Percentiles rank a stretch among this genome's conserved stretches.
Evolutionary conservation across 2,797 vertebrate species (phyloP).

Genomic region (Botia kubotai): DNA sequence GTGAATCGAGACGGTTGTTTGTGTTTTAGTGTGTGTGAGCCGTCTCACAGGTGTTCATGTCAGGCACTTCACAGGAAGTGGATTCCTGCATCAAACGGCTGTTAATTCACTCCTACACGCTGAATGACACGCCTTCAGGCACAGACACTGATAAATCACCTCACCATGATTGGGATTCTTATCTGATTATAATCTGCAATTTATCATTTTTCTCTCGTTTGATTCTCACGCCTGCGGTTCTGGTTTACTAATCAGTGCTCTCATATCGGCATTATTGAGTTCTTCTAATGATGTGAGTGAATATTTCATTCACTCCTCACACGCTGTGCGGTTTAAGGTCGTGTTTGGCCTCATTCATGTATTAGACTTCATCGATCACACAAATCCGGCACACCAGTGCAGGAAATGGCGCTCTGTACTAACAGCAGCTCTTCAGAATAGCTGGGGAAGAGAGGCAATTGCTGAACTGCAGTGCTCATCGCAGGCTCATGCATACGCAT

Average conservation of each 20-base stretch:
- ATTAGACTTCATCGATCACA: conserved; percentile 56
- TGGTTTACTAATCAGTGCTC: conserved; percentile 59
- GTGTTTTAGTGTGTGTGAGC: conserved; percentile 19
- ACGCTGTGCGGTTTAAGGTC: conserved; percentile 50
- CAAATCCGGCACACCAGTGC: conserved; percentile 44
- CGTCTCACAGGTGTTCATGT: conserved; percentile 17
- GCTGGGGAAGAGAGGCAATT: conserved; percentile 31
- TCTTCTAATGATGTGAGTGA: conserved; percentile 58
- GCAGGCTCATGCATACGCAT: conserved; percentile 49
- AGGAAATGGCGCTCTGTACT: conserved; percentile 44
- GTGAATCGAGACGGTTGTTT: conserved; percentile 32
- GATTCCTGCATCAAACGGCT: conserved; percentile 55
- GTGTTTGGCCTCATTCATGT: conserved; percentile 50
- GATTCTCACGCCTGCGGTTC: conserved; percentile 44
- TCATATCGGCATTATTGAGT: conserved; percentile 54
- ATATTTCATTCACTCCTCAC: conserved; percentile 55
- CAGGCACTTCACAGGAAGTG: conserved; percentile 36
- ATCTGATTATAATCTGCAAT: conserved; percentile 65
- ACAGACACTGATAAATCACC: conserved; percentile 62
- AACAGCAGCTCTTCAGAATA: conserved; percentile 44
- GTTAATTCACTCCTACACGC: conserved; percentile 64
- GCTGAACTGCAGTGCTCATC: conserved; percentile 50
- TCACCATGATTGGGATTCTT: conserved; percentile 63
- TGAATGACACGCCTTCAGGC: conserved; percentile 61
- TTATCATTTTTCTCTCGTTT: conserved; percentile 59